phyloP scores from a whole-genome alignment of 2,113 vertebrate genomes.

The Fregetta grallaria region DNA sequence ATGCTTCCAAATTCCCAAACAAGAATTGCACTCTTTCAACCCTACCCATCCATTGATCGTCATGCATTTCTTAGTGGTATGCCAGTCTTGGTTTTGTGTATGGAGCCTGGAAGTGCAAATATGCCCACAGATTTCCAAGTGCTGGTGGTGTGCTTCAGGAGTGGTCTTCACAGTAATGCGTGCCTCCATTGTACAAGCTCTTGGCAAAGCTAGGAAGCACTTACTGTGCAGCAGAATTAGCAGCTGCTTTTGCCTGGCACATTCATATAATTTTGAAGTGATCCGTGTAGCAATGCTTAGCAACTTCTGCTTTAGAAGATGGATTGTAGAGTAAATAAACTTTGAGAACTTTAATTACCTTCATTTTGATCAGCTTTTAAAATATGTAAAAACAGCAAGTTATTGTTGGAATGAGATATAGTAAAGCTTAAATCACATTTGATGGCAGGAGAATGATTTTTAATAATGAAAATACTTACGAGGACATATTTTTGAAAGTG shows the following conservation, averaged over 20 bases:
- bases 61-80: background rate
- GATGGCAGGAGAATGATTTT: background rate
- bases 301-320: background rate
- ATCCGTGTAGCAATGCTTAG: background rate
- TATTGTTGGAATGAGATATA: background rate
- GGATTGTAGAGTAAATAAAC: background rate
- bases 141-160: background rate
- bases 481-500: background rate
- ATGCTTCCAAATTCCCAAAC: background rate
- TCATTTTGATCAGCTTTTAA: background rate
- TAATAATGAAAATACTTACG: background rate
- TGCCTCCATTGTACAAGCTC: background rate
- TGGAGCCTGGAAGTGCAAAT: background rate
- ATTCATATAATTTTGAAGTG: background rate
- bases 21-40: background rate
- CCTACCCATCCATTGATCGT: background rate
- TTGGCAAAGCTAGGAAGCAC: background rate
- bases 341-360: background rate
- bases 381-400: background rate
- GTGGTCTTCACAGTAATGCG: rapidly evolving
- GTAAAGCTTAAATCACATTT: background rate
- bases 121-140: background rate
- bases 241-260: background rate
- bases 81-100: background rate
- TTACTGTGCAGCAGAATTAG: background rate